Conservation (phyloP, 2,797 vertebrate genomes). For the Oophaga sylvatica region DNA sequence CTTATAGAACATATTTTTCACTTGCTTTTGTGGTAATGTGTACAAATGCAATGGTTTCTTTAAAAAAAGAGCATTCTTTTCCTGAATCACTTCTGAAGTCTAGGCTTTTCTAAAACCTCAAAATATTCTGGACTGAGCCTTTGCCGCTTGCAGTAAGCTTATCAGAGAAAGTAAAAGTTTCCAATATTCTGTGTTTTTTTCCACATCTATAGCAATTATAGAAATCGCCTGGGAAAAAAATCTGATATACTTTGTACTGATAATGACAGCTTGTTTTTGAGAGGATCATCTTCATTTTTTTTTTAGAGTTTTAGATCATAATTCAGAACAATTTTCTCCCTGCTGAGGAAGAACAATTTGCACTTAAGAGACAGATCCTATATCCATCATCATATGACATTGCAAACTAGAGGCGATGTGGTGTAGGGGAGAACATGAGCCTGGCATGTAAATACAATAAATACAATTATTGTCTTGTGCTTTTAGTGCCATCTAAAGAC, state of each 20-base stretch:
- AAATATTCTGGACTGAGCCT: neutral
- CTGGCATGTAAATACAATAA: neutral
- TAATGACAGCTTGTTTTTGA: constrained; percentile 27
- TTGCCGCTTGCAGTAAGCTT: neutral
- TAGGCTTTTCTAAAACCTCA: neutral
- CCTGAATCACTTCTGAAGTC: neutral
- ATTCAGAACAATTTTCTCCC: constrained; percentile 16
- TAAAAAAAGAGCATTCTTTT: neutral
- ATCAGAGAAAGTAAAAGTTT: neutral
- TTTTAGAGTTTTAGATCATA: constrained; percentile 3
- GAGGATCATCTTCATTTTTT: neutral
- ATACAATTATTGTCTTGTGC: neutral
- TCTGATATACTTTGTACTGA: neutral
- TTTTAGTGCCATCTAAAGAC: neutral
- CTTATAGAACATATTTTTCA: too few species aligned
- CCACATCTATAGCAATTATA: constrained; percentile 33
- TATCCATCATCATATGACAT: constrained; percentile 2
- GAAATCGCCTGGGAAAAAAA: constrained; percentile 6
- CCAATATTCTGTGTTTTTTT: constrained; percentile 10
- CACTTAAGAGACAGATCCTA: constrained; percentile 1
- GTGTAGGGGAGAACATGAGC: neutral
- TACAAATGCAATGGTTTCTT: neutral
- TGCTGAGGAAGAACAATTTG: constrained; percentile 13
- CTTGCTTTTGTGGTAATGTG: too few species aligned
- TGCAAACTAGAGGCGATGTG: neutral